phyloP scores from a whole-genome alignment of 2,113 vertebrate species.

The Oxyura jamaicensis region DNA sequence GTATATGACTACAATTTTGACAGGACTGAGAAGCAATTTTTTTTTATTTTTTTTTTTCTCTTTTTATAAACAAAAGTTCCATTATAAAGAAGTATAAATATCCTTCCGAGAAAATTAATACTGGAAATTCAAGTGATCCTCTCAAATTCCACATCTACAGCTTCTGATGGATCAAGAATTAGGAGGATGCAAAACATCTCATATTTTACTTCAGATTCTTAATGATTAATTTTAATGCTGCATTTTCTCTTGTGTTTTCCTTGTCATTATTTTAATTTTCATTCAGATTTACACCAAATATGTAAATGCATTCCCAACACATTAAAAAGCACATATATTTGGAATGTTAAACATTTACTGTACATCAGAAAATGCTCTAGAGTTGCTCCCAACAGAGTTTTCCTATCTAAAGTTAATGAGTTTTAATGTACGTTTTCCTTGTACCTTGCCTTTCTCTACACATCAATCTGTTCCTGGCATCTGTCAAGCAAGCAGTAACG shows the following conservation, averaged over 20 bases:
- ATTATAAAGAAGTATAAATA: background rate
- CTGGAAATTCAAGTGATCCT: background rate
- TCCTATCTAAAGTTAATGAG: conserved; percentile 75
- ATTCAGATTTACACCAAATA: conserved; percentile 62
- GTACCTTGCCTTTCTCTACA: conserved; percentile 71
- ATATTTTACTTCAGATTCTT: conserved; percentile 4
- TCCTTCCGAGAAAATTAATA: background rate
- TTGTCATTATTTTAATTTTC: conserved; percentile 50
- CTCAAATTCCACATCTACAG: background rate
- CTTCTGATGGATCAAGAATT: background rate
- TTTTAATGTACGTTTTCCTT: conserved; percentile 76
- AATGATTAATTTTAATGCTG: conserved; percentile 24
- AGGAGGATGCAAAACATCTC: background rate
- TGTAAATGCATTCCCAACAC: conserved; percentile 68
- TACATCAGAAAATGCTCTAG: conserved; percentile 64
- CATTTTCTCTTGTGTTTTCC: conserved; percentile 51
- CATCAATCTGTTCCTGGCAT: conserved; percentile 80
- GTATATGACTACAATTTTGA: background rate
- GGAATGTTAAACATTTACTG: conserved; percentile 71
- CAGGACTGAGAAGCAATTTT: background rate
- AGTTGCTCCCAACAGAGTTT: conserved; percentile 67
- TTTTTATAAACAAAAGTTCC: background rate
- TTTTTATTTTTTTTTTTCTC: background rate
- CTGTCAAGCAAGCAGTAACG: conserved; percentile 76
- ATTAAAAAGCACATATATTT: conserved; percentile 73